These are phyloP conservation scores for Drosophila merina DNA, from an alignment of 2,888 invertebrate species.

Conservation along the genomic window DNA sequence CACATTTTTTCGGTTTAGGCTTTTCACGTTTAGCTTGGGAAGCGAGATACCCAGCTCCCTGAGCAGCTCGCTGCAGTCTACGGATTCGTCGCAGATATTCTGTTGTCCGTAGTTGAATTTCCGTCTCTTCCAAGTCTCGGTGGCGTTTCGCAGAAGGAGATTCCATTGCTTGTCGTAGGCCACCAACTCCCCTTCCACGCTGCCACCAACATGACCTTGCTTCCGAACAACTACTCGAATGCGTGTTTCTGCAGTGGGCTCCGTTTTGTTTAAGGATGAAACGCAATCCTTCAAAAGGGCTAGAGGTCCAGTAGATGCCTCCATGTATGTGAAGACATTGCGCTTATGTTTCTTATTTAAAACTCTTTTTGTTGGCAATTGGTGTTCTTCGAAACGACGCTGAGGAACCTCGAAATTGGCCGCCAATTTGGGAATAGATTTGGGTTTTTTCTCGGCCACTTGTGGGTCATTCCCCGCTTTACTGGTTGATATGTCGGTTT, in stretches of 20 bases:
- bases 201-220: slow-evolving; percentile 89
- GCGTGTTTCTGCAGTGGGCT: too few species aligned
- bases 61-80: slow-evolving; percentile 83
- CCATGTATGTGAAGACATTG: slow-evolving; percentile 84
- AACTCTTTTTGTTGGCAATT: slow-evolving; percentile 78
- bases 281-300: slow-evolving; percentile 86
- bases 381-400: slow-evolving; percentile 85
- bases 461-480: not conserved
- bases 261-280: slow-evolving; percentile 13
- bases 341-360: slow-evolving; percentile 67
- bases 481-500: slow-evolving; percentile 1
- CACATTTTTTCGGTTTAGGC: slow-evolving; percentile 87
- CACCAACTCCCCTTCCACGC: slow-evolving; percentile 90
- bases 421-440: not conserved
- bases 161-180: slow-evolving; percentile 98
- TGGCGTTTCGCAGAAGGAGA: slow-evolving; percentile 91
- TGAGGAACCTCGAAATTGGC: slow-evolving; percentile 2
- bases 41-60: slow-evolving; percentile 84
- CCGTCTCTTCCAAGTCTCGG: slow-evolving; percentile 91
- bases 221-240: slow-evolving; percentile 87
- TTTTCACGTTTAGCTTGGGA: slow-evolving; percentile 85
- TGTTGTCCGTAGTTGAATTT: slow-evolving; percentile 81
- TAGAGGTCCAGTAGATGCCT: slow-evolving; percentile 87
- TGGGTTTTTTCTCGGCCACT: not conserved
- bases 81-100: slow-evolving; percentile 73